Evolutionary conservation across 2,888 invertebrate species (phyloP), one percentile per base, ranked within the genome.

Genomic region (Hyles lineata): DNA sequence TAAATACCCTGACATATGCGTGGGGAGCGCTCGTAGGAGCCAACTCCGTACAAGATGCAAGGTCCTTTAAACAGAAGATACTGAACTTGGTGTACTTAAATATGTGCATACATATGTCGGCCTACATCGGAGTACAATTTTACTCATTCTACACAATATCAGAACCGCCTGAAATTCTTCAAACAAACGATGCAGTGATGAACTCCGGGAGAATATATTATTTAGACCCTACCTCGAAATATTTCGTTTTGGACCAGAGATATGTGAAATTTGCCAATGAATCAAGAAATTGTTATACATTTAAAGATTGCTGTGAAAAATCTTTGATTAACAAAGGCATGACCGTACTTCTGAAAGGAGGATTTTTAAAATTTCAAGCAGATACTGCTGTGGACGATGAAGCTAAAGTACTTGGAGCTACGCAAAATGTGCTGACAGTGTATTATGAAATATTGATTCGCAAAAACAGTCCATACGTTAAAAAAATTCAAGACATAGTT

Each of bases 391-490:
- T 90, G 0, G 79, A 90, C 23, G 83, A 87, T 43, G 93, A 93
- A 80, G 92, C 92, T 2, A 86, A 80, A 73, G 74, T 92, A 3
- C 62, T 93, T 19, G 81, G 78, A 74, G 76, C 85, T 0, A 7
- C 79, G 1, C 89, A 93, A 52, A 88, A 87, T 63, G 70, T 92
- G 15, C 17, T 93, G 0, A 84, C 84, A 0, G 80, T 90, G 0
- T 93, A 87, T 72, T 89, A 91, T 58, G 92, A 93, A 76, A 93
- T 94, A 87, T 43, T 90, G 21, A 79, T 92, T 0, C 78, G 86
- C 1, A 92, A 88, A 62, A 76, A 85, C 19, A 85, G 85, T 74
- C 72, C 79, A 2, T 74, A 92, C 0, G 81, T 83, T 0, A 71
- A 21, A 0, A 83, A 77, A 11, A 84, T 92, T 63, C 81, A 84